Conservation (phyloP, 2,888 invertebrate species). For the Argyra leucocephala region DNA sequence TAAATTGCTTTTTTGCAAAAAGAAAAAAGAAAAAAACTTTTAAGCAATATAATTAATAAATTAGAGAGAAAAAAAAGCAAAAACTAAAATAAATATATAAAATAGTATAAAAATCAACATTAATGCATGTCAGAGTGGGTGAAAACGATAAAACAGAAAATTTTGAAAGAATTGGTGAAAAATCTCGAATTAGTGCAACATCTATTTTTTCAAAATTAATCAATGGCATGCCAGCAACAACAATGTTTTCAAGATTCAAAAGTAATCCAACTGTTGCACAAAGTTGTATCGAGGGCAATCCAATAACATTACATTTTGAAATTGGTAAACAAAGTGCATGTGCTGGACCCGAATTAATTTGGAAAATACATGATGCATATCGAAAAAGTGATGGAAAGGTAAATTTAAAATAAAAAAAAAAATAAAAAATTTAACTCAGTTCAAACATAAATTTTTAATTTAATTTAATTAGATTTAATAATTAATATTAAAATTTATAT, state of each 20-base stretch:
- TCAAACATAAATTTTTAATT: too few species aligned
- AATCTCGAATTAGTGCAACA: constrained; percentile 33
- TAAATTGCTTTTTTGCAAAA: too few species aligned
- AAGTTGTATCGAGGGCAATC: constrained; percentile 61
- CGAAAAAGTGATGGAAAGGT: constrained; percentile 86
- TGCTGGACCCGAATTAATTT: constrained; percentile 81
- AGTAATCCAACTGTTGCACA: constrained; percentile 47
- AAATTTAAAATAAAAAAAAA: too few species aligned
- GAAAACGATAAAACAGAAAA: constrained; percentile 4
- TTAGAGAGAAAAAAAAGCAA: too few species aligned
- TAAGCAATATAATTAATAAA: too few species aligned
- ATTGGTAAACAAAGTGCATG: constrained; percentile 70
- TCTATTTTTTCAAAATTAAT: constrained; percentile 43
- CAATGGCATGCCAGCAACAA: constrained; percentile 46
- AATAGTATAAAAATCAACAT: neutral
- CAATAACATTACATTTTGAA: constrained; percentile 79
- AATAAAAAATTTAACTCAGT: too few species aligned
- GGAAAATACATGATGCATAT: constrained; percentile 85
- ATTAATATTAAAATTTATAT: constrained; percentile 12
- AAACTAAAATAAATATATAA: too few species aligned
- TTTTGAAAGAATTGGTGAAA: constrained; percentile 22
- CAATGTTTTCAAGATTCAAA: constrained; percentile 68
- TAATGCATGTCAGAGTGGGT: constrained; percentile 7
- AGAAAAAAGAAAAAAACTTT: too few species aligned
- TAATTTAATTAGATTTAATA: too few species aligned